phyloP scores from a whole-genome alignment of 2,888 invertebrate genomes.

The Drosophila flavopinicola region DNA sequence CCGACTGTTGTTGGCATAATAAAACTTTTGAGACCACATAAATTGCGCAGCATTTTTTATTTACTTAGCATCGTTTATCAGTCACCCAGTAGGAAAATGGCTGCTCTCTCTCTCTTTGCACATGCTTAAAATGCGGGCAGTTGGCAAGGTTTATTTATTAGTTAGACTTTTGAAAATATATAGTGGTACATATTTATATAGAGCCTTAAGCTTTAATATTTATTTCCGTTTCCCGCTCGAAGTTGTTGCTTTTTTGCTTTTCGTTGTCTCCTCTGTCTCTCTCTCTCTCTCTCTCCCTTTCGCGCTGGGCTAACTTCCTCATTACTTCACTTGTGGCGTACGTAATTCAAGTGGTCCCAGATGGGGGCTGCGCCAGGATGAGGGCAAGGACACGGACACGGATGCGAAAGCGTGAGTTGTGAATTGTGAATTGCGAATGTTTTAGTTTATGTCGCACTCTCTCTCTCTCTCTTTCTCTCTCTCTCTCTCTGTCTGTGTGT shows the following conservation, averaged over 20 bases:
- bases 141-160: slow-evolving; percentile 66
- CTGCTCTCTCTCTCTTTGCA: slow-evolving; percentile 26
- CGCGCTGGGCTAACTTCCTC: slow-evolving; percentile 45
- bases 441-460: slow-evolving; percentile 69
- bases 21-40: slow-evolving; percentile 72
- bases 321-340: slow-evolving; percentile 80
- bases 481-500: slow-evolving; percentile 9
- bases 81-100: slow-evolving; percentile 45
- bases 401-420: slow-evolving; percentile 33
- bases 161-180: slow-evolving; percentile 73
- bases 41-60: slow-evolving; percentile 72
- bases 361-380: slow-evolving; percentile 27
- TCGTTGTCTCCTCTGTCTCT: slow-evolving; percentile 11
- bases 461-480: slow-evolving; percentile 41
- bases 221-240: slow-evolving; percentile 62
- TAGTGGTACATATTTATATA: slow-evolving; percentile 56
- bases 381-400: slow-evolving; percentile 20
- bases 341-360: slow-evolving; percentile 76
- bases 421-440: slow-evolving; percentile 48
- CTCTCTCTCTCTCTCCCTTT: slow-evolving; percentile 11
- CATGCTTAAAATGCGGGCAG: slow-evolving; percentile 41
- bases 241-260: slow-evolving; percentile 19
- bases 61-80: slow-evolving; percentile 74
- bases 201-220: slow-evolving; percentile 71
- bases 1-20: slow-evolving; percentile 48